phyloP scores from a whole-genome alignment of 2,888 invertebrate species.

The Ennomos erosarius region DNA sequence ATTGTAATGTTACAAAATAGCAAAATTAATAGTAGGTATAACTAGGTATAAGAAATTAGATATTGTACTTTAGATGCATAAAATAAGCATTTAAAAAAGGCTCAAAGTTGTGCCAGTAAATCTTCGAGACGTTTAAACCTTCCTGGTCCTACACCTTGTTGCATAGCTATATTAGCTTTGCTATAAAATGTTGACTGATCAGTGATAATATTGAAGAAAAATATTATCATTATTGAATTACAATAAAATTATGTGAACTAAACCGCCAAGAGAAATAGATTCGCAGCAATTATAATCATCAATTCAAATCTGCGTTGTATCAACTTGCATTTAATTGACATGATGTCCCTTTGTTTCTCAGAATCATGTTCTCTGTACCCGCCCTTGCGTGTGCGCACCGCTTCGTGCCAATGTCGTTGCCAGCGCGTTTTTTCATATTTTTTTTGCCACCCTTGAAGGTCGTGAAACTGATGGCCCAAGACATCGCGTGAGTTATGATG shows the following conservation, averaged over 20 bases:
- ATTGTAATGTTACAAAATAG: no score
- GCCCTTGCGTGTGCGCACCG: conserved; percentile 79
- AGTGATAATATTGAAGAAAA: not conserved
- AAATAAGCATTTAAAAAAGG: no score
- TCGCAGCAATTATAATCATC: conserved; percentile 30
- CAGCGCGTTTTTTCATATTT: conserved; percentile 60
- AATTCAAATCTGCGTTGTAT: conserved; percentile 25
- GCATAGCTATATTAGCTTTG: no score
- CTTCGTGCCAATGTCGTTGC: conserved; percentile 78
- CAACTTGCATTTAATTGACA: conserved; percentile 35
- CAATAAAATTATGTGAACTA: conserved; percentile 18
- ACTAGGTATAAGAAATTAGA: no score
- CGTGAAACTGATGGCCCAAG: conserved; percentile 66
- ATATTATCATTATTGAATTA: conserved; percentile 6
- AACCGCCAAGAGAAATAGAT: conserved; percentile 24
- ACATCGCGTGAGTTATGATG: conserved; percentile 69
- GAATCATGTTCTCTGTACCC: conserved; percentile 53
- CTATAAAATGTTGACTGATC: not conserved
- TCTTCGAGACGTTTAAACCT: no score
- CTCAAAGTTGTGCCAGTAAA: no score
- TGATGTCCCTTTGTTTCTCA: conserved; percentile 39
- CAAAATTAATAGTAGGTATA: no score
- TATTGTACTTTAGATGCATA: no score
- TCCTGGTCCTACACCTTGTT: no score
- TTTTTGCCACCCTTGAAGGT: conserved; percentile 77